Evolutionary conservation across 2,113 vertebrate species (phyloP), one percentile per base, ranked within the genome.

Genomic region (Sarotherodon lohbergeri): DNA sequence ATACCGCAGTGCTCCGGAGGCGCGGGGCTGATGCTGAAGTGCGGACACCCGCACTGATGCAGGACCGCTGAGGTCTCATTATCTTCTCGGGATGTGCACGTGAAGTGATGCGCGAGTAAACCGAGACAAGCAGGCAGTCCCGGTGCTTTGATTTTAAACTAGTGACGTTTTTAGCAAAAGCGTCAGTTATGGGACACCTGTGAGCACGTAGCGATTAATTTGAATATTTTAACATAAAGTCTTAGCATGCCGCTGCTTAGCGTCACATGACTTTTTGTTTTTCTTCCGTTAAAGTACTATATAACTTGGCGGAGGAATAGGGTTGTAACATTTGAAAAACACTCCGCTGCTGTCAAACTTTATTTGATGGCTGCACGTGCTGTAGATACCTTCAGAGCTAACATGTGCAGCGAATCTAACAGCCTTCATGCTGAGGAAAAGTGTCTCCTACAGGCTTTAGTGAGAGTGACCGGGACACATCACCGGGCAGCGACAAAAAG

Each of bases 31-130:
- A 90, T 83, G 91, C 88, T 80, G 86, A 54, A 56, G 68, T 76
- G 89, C 87, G 85, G 88, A 86, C 54, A 73, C 82, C 82, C 73
- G 91, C 88, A 83, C 86, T 59, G 90, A 88, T 91, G 92, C 95
- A 56, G 93, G 93, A 86, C 84, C 87, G 91, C 81, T 91, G 59
- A 48, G 82, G 54, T 93, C 63, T 85, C 57, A 41, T 12, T 50
- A 57, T 14, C 73, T 78, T 52, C 46, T 5, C 43, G 81, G 90
- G 89, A 90, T 90, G 89, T 56, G 81, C 71, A 84, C 46, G 84
- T 76, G 59, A 88, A 92, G 90, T 89, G 91, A 89, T 68, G 84
- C 76, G 66, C 4, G 54, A 88, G 90, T 86, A 80, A 90, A 84
- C 81, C 11, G 29, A 29, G 48, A 29, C 36, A 4, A 13, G 3